Evolutionary conservation across 2,113 vertebrate species (phyloP).

Genomic region (Chaenocephalus aceratus): DNA sequence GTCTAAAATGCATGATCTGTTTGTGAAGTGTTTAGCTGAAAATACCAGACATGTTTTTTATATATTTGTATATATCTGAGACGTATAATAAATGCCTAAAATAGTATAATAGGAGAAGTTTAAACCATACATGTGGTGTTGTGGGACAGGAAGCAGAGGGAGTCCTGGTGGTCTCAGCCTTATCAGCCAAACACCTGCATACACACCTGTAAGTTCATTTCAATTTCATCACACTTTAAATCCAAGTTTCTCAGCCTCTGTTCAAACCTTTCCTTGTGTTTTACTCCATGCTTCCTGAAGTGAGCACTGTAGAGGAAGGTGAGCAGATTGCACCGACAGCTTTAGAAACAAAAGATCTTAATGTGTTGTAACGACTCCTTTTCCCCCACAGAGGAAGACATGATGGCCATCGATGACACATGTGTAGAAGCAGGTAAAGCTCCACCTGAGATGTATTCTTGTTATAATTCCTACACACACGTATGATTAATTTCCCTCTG

Average conservation of each 20-base stretch:
- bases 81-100: too few relatives aligned
- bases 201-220: slow-evolving; percentile 86
- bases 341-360: not conserved
- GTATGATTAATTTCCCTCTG: not conserved
- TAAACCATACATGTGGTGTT: too few relatives aligned
- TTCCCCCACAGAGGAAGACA: slow-evolving; percentile 87
- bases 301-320: slow-evolving; percentile 95
- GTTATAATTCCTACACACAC: not conserved
- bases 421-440: slow-evolving; percentile 94
- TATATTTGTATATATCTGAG: too few relatives aligned
- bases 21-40: too few relatives aligned
- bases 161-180: slow-evolving; percentile 92
- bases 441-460: not conserved
- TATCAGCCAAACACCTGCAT: slow-evolving; percentile 86
- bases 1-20: too few relatives aligned
- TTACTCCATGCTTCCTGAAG: slow-evolving; percentile 81
- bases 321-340: slow-evolving; percentile 46
- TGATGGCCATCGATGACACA: slow-evolving; percentile 92
- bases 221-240: not conserved
- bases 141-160: slow-evolving; percentile 90
- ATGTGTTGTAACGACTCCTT: not conserved
- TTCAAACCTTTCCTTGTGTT: slow-evolving; percentile 50
- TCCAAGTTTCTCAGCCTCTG: not conserved
- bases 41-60: too few relatives aligned
- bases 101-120: too few relatives aligned